Evolutionary conservation across 2,113 vertebrate species (phyloP), one percentile per base, ranked within the genome.

Genomic region (Erpornis zantholeuca): DNA sequence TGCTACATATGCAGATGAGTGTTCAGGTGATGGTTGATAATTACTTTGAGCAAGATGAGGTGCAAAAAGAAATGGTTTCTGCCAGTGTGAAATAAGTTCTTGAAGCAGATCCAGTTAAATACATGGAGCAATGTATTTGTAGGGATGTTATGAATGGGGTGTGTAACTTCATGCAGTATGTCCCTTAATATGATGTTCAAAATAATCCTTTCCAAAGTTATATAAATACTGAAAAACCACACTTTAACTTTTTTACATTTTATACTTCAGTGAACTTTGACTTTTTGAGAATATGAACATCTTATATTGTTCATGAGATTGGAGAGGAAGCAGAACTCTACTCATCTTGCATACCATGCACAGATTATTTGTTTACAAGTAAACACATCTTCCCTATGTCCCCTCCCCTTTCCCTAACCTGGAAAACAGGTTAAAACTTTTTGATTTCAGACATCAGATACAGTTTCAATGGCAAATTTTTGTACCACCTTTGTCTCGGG

Each of bases 11-110:
- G 59, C 54, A 88, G 36, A 82, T 3, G 35, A 53, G 57, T 25
- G 40, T 91, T 93, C 59, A 53, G 49, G 44, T 93, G 78, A 75
- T 87, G 76, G 44, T 38, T 80, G 87, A n/a, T 78, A 95, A 96
- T 92, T 91, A 73, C 77, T 50, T 84, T 15, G 35, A 66, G 56
- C 52, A 73, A 77, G 68, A 73, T 8, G 66, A 83, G 59, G 57
- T 87, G 92, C 19, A 38, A 87, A 94, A 91, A 24, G 78, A 94
- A 89, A 54, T 52, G 44, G 11, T 9, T 78, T 75, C 49, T 76
- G 40, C 25, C 31, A 59, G 33, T 33, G 56, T 84, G 73, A 82
- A 94, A 61, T 69, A 36, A 18, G 13, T 73, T 73, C 45, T 57
- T 54, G 77, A 77, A 70, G 36, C 35, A 20, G 33, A 73, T 60